phyloP scores from a whole-genome alignment of 2,888 invertebrate species.

The Melanostoma mellinum region DNA sequence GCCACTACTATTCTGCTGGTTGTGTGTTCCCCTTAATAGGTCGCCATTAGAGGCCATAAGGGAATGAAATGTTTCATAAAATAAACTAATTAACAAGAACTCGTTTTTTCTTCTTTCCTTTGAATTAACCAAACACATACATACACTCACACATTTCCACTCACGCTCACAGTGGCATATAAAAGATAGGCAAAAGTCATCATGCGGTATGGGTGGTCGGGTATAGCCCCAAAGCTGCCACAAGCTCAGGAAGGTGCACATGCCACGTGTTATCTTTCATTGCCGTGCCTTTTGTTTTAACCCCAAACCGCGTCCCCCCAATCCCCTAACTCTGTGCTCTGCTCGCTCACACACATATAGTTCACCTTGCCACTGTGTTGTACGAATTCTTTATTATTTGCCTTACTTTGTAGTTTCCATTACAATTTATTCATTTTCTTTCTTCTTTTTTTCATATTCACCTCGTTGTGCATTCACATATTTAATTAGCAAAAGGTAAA shows the following conservation, averaged over 20 bases:
- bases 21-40: conserved; percentile 69
- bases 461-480: conserved; percentile 71
- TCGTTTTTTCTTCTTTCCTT: conserved; percentile 56
- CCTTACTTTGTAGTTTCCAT: conserved; percentile 71
- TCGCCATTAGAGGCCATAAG: conserved; percentile 73
- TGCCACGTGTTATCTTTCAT: conserved; percentile 71
- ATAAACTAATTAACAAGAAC: conserved; percentile 72
- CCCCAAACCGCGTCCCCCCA: not conserved
- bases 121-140: conserved; percentile 61
- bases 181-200: conserved; percentile 41
- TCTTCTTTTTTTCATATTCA: conserved; percentile 46
- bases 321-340: not conserved
- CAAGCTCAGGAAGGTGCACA: conserved; percentile 28
- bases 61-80: conserved; percentile 73
- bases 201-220: conserved; percentile 28
- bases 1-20: conserved; percentile 33
- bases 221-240: conserved; percentile 23
- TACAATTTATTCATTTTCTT: conserved; percentile 64
- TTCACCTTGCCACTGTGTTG: conserved; percentile 18
- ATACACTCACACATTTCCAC: conserved; percentile 7
- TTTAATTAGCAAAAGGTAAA: conserved; percentile 70
- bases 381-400: conserved; percentile 64
- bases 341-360: conserved; percentile 2
- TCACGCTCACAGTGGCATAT: too few relatives aligned
- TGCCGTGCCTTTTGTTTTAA: conserved; percentile 68